A percentile compares a stretch with the other conserved stretches of the same genome.
Evolutionary conservation across 2,797 vertebrate species (phyloP).

Genomic region (Meda fulgida): DNA sequence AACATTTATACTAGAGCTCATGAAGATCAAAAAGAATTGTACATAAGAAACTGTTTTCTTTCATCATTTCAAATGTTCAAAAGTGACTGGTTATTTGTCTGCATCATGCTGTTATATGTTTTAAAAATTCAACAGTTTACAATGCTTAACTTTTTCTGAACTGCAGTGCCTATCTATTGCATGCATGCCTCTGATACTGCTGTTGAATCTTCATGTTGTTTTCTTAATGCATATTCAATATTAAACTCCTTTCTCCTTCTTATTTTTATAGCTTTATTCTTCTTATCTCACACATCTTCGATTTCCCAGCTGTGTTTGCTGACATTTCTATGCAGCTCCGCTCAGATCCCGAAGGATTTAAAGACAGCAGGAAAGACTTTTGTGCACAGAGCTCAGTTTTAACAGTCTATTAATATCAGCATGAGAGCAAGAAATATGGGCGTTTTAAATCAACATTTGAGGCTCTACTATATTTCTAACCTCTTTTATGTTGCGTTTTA

Average conservation of each 20-base stretch:
- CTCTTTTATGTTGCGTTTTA: background rate
- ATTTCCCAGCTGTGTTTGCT: background rate
- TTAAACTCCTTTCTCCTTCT: background rate
- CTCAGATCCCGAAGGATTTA: background rate
- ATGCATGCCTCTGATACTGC: background rate
- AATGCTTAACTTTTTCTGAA: background rate
- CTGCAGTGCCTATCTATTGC: background rate
- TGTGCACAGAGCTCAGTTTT: background rate
- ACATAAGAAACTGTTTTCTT: background rate
- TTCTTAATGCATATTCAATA: background rate
- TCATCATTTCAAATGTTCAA: background rate
- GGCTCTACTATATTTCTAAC: background rate
- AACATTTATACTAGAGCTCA: background rate
- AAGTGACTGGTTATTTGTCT: background rate
- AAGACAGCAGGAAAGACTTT: slow-evolving; percentile 19
- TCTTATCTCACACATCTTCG: background rate
- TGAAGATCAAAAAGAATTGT: background rate
- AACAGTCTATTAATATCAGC: background rate
- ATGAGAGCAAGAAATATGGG: background rate
- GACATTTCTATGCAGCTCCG: background rate
- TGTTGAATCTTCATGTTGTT: too few species aligned
- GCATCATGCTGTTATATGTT: too few species aligned
- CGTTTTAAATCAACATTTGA: background rate
- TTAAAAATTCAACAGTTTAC: background rate
- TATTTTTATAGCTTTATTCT: background rate